Conservation (phyloP, 2,797 vertebrate genomes). For the Halcyon leucocephala region DNA sequence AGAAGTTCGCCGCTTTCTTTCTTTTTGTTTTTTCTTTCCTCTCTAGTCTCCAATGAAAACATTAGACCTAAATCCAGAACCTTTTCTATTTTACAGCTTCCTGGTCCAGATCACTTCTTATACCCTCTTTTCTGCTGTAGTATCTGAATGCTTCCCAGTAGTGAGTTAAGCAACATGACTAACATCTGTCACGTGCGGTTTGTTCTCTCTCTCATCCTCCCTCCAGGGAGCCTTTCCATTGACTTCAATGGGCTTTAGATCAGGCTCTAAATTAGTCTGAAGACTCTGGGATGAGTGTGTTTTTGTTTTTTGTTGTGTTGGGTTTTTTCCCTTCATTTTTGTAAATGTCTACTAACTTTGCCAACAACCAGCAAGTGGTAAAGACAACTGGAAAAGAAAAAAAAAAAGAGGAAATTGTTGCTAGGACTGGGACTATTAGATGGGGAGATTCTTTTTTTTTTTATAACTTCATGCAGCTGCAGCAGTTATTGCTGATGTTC, state of each 20-base stretch:
- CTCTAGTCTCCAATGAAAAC: background rate
- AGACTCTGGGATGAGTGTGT: background rate
- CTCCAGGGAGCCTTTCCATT: conserved; percentile 4
- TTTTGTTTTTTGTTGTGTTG: background rate
- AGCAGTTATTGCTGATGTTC: conserved; percentile 15
- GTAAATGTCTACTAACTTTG: background rate
- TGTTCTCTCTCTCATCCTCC: conserved; percentile 21
- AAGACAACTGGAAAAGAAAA: background rate
- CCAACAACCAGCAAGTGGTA: background rate
- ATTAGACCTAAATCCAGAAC: background rate
- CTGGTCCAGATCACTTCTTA: background rate
- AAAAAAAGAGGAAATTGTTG: background rate
- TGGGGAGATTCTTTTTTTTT: background rate
- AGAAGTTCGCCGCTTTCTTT: background rate
- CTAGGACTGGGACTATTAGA: background rate
- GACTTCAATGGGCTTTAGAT: conserved; percentile 36
- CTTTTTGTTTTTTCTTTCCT: background rate
- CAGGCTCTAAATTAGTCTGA: conserved; percentile 16
- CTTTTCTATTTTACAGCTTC: background rate
- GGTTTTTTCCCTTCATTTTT: background rate
- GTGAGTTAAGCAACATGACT: background rate
- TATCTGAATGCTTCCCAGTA: background rate
- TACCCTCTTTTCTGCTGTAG: background rate
- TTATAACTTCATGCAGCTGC: conserved; percentile 34
- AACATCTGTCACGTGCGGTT: conserved; percentile 33